Percentiles rank a stretch among this genome's conserved stretches.
Conservation (phyloP, 23 tunicate species). For the Ascidia mentula region DNA sequence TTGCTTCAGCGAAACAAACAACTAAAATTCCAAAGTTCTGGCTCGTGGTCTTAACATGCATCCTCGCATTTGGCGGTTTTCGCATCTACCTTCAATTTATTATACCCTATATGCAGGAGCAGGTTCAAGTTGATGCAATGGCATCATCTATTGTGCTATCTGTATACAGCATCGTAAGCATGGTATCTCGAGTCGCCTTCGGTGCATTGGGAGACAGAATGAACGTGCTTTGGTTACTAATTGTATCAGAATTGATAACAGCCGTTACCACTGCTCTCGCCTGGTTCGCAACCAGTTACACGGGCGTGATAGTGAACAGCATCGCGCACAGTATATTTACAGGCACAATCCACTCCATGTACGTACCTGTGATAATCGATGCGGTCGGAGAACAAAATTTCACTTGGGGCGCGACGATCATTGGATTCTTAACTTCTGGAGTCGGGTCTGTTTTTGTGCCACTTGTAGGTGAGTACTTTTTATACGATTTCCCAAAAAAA, state of each 20-base stretch:
- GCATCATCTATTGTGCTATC: conserved; percentile 9
- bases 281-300: conserved; percentile 11
- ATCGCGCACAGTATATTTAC: background rate
- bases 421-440: conserved; percentile 16
- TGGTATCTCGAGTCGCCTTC: conserved; percentile 12
- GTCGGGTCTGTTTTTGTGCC: conserved; percentile 23
- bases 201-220: conserved; percentile 27
- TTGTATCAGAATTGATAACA: conserved; percentile 10
- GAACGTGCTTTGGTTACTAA: background rate
- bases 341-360: conserved; percentile 7
- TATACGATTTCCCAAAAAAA: no score
- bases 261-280: background rate
- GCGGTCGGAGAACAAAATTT: conserved; percentile 19
- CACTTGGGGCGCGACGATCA: conserved; percentile 22
- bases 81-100: conserved; percentile 12
- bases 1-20: background rate
- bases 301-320: background rate
- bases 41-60: conserved; percentile 8
- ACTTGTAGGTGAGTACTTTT: conserved; percentile 12
- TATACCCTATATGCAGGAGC: conserved; percentile 1
- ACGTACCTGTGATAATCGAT: conserved; percentile 5
- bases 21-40: conserved; percentile 6
- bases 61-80: conserved; percentile 5
- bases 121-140: background rate
- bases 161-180: conserved; percentile 17